Conservation (phyloP, 1,140 invertebrate species). For the Stenopsyche tienmushanensis region DNA sequence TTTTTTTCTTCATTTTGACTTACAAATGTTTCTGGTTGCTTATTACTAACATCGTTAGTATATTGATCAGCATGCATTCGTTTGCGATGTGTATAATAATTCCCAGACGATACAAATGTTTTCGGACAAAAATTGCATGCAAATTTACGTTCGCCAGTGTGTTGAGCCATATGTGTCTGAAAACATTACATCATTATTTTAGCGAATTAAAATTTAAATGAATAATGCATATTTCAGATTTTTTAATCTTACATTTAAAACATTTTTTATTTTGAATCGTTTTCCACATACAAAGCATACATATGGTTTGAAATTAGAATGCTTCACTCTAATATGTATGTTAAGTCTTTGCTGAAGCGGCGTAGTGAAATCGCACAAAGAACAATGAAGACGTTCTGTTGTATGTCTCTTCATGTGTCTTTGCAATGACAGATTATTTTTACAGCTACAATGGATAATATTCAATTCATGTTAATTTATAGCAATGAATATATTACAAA, state of each 20-base stretch:
- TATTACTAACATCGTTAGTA: too few species aligned
- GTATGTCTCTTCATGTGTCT: slow-evolving; percentile 30
- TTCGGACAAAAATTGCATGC: slow-evolving; percentile 31
- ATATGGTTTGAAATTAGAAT: slow-evolving; percentile 33
- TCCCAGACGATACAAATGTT: slow-evolving; percentile 36
- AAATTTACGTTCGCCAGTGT: slow-evolving; percentile 34
- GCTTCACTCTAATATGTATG: slow-evolving; percentile 25
- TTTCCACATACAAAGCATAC: slow-evolving; percentile 31
- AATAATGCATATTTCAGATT: background rate
- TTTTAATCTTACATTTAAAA: slow-evolving; percentile 21
- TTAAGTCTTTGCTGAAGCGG: slow-evolving; percentile 16
- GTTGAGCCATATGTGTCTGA: slow-evolving; percentile 32
- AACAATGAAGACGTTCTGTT: slow-evolving; percentile 21
- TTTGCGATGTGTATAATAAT: slow-evolving; percentile 30
- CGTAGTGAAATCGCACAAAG: slow-evolving; percentile 19
- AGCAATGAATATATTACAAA: background rate
- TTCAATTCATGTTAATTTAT: background rate
- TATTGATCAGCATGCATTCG: slow-evolving; percentile 26
- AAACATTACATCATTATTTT: slow-evolving; percentile 2
- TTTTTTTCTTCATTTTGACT: too few species aligned
- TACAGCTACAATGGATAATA: slow-evolving; percentile 25
- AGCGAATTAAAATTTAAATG: background rate
- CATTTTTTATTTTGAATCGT: slow-evolving; percentile 32
- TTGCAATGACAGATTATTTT: slow-evolving; percentile 17
- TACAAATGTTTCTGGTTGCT: too few species aligned